Evolutionary conservation across 2,113 vertebrate species (phyloP), one percentile per base, ranked within the genome.

Genomic region (Psettodes erumei): DNA sequence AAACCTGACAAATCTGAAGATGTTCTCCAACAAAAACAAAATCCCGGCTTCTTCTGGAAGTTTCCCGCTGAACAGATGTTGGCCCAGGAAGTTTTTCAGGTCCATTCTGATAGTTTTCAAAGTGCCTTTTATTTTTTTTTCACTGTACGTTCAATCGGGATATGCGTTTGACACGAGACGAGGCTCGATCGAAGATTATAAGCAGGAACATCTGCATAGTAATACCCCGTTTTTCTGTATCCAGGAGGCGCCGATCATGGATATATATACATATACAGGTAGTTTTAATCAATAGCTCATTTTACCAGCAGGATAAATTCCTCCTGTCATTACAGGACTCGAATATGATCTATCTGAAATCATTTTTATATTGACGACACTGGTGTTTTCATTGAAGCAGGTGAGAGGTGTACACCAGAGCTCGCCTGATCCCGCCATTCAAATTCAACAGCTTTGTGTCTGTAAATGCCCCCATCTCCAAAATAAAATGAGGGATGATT

Each of bases 401-500:
- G n/a, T n/a, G n/a, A n/a, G n/a, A n/a, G n/a, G n/a, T n/a, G n/a
- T n/a, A n/a, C n/a, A n/a, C n/a, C n/a, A n/a, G n/a, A n/a, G n/a
- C n/a, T n/a, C n/a, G n/a, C 79, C 75, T 25, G 50, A 77, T 77
- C 58, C 50, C 11, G 40, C 33, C 38, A 47, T 83, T 80, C 72
- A 73, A 37, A 74, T 70, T 61, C 53, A 9, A 72, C 72, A 59
- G 63, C 54, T 50, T 73, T 60, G n/a, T 50, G 53, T n/a, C 65
- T 71, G 43, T 81, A 83, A 74, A 86, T 30, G 21, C 33, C 28
- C n/a, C 42, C 3, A 35, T 65, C 63, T 51, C 77, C 65, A 33
- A 62, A 81, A n/a, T n/a, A n/a, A 76, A 69, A 68, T 18, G 40
- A 76, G 85, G 51, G 68, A 18, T 69, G 56, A 81, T 87, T 78